Conservation (phyloP, 1,140 invertebrate genomes). For the Drosophila nigromelanica region DNA sequence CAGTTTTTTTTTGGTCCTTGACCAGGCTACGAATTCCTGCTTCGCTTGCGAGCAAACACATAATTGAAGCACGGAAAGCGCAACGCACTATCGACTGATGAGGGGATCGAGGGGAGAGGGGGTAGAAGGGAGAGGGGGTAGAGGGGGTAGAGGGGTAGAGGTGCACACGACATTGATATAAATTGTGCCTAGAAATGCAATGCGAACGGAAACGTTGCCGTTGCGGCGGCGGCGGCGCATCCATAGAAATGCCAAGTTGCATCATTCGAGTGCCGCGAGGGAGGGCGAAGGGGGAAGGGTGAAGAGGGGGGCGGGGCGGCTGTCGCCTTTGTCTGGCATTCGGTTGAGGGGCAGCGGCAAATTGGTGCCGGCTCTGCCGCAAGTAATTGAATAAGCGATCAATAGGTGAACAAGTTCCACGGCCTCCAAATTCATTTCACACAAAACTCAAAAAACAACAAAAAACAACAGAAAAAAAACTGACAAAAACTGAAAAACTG, state of each 20-base stretch:
- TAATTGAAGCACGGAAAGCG: slow-evolving; percentile 65
- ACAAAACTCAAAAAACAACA: neutral
- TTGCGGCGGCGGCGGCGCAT: slow-evolving; percentile 36
- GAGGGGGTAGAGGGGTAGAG: neutral
- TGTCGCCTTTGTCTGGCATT: slow-evolving; percentile 58
- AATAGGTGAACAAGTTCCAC: slow-evolving; percentile 71
- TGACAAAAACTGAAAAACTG: slow-evolving; percentile 18
- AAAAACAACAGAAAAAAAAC: neutral
- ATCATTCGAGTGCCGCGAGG: slow-evolving; percentile 43
- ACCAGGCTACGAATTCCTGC: slow-evolving; percentile 28
- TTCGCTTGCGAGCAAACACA: slow-evolving; percentile 6
- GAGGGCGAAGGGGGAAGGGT: slow-evolving; percentile 4
- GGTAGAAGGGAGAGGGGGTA: neutral
- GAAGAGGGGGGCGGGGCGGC: neutral
- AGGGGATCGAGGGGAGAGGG: neutral
- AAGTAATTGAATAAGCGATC: slow-evolving; percentile 76
- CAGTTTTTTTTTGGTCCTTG: slow-evolving; percentile 61
- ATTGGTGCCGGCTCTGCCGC: slow-evolving; percentile 36
- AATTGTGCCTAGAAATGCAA: slow-evolving; percentile 55
- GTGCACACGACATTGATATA: slow-evolving; percentile 34
- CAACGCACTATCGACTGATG: slow-evolving; percentile 39
- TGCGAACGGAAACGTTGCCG: slow-evolving; percentile 50
- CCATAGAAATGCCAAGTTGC: slow-evolving; percentile 78
- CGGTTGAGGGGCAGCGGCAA: slow-evolving; percentile 14
- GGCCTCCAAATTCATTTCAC: slow-evolving; percentile 21